Base-by-base conservation (phyloP, 1,140 invertebrate genomes). In the Orius laevigatus region DNA sequence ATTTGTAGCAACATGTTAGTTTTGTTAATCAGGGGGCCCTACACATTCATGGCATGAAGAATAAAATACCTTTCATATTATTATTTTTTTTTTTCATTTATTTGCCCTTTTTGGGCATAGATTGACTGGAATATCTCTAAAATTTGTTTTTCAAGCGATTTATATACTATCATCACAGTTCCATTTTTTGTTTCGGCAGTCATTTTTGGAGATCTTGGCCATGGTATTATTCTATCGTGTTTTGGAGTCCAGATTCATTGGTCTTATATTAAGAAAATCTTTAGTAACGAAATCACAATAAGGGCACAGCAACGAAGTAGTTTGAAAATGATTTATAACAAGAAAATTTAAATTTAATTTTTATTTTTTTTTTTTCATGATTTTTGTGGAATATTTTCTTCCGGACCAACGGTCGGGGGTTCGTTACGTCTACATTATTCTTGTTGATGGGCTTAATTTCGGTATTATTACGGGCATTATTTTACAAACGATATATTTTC, bases 401-500 rank as follows among this genome's bases (percentile, higher is more conserved):
- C n/a, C n/a, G n/a, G n/a, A n/a, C n/a, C n/a, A n/a, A n/a, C n/a
- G n/a, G n/a, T 97, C 63, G 84, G 81, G 20, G 95, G 95, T n/a
- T n/a, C n/a, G n/a, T n/a, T n/a, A 48, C 82, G 95, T 45, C n/a
- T 98, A 98, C 66, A 94, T 98, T 54, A 91, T 98, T 41, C 68
- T 98, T 14, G n/a, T 67, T 98, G 46, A 98, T 98, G 95, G 94
- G 94, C 11, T 57, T 86, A 1, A 98, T 98, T 65, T 95, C 92
- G 0, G 84, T 97, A 48, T 98, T n/a, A n/a, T 98, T 65, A 95
- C 93, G 15, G 94, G 94, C 2, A 60, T 97, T n/a, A 80, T 98
- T 33, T 98, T n/a, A n/a, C 98, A 66, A 98, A 98, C 65, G 95
- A 98, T 61, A 67, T 93, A 6, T 98, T 97, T 66, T 92, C 92